Percentiles rank a stretch among this genome's conserved stretches.
phyloP scores from a whole-genome alignment of 2,888 invertebrate species.

The Callyntrura guangdongensis region DNA sequence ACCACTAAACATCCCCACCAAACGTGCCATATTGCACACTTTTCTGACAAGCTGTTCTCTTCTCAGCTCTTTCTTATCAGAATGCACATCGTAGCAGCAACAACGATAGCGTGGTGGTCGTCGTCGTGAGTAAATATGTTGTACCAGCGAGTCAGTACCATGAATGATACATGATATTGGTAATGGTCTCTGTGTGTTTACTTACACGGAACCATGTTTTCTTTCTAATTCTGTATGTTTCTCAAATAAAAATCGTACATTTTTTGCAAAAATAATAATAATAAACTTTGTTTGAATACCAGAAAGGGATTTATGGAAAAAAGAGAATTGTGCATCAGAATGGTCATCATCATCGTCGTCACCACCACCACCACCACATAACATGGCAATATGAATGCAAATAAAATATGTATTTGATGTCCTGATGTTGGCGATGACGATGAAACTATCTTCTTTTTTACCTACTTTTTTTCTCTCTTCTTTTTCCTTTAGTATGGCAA shows the following conservation, averaged over 20 bases:
- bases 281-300: neutral
- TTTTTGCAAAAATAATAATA: slow-evolving; percentile 28
- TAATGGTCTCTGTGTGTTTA: slow-evolving; percentile 6
- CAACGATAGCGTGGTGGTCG: neutral
- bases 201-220: slow-evolving; percentile 11
- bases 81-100: neutral
- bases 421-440: neutral
- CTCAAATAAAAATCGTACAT: slow-evolving; percentile 12
- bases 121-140: neutral
- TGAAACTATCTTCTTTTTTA: neutral
- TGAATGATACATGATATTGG: slow-evolving; percentile 34
- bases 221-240: neutral
- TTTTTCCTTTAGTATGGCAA: too few species aligned
- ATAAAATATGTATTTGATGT: neutral
- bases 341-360: neutral
- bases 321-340: neutral
- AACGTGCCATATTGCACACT: slow-evolving; percentile 48
- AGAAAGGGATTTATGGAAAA: neutral
- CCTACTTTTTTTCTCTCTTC: slow-evolving; percentile 16
- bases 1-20: slow-evolving; percentile 22
- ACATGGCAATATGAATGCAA: neutral
- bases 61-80: neutral
- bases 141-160: neutral
- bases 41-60: neutral
- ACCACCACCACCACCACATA: too few species aligned